A percentile compares a stretch with the other conserved stretches of the same genome.
These are phyloP conservation scores for Ranitomeya variabilis DNA, from an alignment of 2,113 vertebrate genomes.

Conservation along the genomic window DNA sequence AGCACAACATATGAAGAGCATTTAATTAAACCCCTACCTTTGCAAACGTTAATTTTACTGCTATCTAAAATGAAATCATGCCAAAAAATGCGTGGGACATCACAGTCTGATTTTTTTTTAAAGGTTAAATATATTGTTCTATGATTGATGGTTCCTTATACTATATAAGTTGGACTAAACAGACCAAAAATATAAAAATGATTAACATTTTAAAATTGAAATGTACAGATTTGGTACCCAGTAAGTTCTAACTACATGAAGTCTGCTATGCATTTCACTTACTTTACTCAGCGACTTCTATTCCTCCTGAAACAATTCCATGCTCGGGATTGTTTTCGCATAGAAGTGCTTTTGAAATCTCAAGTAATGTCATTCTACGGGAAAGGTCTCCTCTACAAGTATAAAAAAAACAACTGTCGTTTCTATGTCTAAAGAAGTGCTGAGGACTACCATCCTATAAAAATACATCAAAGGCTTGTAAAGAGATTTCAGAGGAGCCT, in stretches of 20 bases:
- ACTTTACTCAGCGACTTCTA: neutral
- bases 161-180: neutral
- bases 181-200: neutral
- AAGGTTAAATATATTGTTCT: slow-evolving; percentile 27
- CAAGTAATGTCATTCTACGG: slow-evolving; percentile 32
- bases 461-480: slow-evolving; percentile 55
- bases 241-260: neutral
- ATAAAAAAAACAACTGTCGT: slow-evolving; percentile 47
- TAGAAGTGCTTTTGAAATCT: slow-evolving; percentile 18
- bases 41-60: slow-evolving; percentile 75
- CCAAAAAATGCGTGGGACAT: slow-evolving; percentile 12
- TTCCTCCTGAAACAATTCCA: neutral
- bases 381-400: slow-evolving; percentile 43
- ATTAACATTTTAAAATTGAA: neutral
- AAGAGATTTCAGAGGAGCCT: slow-evolving; percentile 55
- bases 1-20: slow-evolving; percentile 73
- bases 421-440: slow-evolving; percentile 49
- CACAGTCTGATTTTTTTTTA: slow-evolving; percentile 3
- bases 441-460: slow-evolving; percentile 53
- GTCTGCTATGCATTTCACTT: neutral
- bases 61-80: slow-evolving; percentile 81
- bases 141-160: neutral
- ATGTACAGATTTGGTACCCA: neutral
- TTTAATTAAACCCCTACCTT: slow-evolving; percentile 77
- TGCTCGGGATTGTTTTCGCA: neutral